Percentiles rank a stretch among this genome's conserved stretches.
phyloP scores from a whole-genome alignment of 2,113 vertebrate genomes.

The Paratilapia polleni region DNA sequence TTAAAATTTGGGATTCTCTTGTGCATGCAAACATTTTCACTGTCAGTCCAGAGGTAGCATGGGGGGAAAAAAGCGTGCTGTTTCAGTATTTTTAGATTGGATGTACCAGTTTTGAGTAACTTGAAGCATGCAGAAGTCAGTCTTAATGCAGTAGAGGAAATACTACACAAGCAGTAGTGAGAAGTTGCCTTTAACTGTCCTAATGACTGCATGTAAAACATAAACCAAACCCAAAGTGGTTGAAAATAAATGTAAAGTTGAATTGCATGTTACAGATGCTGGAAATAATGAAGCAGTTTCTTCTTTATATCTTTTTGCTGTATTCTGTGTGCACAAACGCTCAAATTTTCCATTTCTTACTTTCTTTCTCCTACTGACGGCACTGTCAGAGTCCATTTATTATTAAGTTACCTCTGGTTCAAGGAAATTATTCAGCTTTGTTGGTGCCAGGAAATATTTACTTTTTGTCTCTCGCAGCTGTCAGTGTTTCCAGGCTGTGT shows the following conservation, averaged over 20 bases:
- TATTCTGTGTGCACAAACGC: not conserved
- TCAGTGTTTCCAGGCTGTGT: not conserved
- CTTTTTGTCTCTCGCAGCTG: not conserved
- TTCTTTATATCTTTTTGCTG: not conserved
- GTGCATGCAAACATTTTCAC: not conserved
- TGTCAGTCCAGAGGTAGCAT: no score
- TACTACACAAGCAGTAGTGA: not conserved
- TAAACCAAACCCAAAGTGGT: not conserved
- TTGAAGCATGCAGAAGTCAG: not conserved
- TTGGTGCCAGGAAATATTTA: constrained; percentile 4
- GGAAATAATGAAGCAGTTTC: not conserved
- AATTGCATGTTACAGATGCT: not conserved
- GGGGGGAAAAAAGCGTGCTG: no score
- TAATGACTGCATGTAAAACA: not conserved
- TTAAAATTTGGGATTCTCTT: not conserved
- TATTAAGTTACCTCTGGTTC: not conserved
- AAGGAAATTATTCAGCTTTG: not conserved
- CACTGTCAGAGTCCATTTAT: not conserved
- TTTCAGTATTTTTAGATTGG: not conserved
- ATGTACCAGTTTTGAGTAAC: not conserved
- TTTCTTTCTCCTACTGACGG: not conserved
- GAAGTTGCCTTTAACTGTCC: not conserved
- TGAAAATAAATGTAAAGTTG: not conserved
- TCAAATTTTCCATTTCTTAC: not conserved
- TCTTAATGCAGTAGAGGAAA: not conserved